Base-by-base conservation (phyloP, 2,888 invertebrate species). In the Baccha elongata region DNA sequence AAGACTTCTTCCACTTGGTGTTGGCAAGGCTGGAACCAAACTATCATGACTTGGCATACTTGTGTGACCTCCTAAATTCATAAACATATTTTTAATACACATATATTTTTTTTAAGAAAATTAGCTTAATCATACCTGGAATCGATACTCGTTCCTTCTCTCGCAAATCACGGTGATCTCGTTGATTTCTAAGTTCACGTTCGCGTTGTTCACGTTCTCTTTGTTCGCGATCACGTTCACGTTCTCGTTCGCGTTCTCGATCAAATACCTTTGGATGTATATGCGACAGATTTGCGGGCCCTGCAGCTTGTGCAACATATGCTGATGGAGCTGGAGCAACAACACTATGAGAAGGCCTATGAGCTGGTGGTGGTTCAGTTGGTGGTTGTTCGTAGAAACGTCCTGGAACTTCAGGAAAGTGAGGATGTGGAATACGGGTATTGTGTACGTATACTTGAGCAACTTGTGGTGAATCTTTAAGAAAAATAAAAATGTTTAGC, bases 401-500 rank as follows among this genome's bases (percentile, higher is more conserved):
- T 23, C 91, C 89, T 0, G 89, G 86, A 72, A 91, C 89, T 80
- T 91, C 91, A 32, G 88, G 87, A 87, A 91, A 91, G 73, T 91
- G 89, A 0, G 89, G 87, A 84, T 90, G 92, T 52, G 91, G 91
- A 86, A 93, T 90, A 23, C 93, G 91, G 62, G 85, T 90, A 88
- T 85, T 92, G 87, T 88, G 93, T 89, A 92, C 92, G 89, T 94
- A 94, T 5, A 94, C 93, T 87, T 94, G 94, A 5, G 93, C 94
- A 53, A 94, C 93, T 91, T 94, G 94, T 15, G 94, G 94, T 55
- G 94, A 94, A 89, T 93, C 93, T 93, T 29, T 1, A 53, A 26
- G 44, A 58, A 52, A 65, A 15, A 46, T 52, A 17, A 1, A 52
- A 46, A 46, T n/a, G 3, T 32, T 21, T n/a, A 23, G 8, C 10